These are phyloP conservation scores for Melanotaenia pygmaea DNA, from an alignment of 2,797 vertebrate species.

Conservation along the genomic window DNA sequence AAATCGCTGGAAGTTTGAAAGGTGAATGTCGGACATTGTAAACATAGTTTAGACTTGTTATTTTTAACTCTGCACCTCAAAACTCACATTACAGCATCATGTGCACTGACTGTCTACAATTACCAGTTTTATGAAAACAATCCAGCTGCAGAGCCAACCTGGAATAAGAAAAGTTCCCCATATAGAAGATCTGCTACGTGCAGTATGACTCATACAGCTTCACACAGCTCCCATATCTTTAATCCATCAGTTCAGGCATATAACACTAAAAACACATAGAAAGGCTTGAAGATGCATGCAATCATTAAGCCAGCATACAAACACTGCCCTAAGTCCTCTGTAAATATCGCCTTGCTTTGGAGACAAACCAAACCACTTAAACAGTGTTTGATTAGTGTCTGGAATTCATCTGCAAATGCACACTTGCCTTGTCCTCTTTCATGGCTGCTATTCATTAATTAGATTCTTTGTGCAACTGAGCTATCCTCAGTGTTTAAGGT, in stretches of 20 bases:
- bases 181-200: not conserved
- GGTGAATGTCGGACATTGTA: too few species aligned
- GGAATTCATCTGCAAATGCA: constrained; percentile 93
- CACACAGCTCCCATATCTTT: constrained; percentile 26
- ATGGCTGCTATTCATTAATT: constrained; percentile 95
- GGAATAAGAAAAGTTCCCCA: not conserved
- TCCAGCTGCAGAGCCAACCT: not conserved
- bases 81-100: not conserved
- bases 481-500: constrained; percentile 97
- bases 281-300: constrained; percentile 36
- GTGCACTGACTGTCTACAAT: not conserved
- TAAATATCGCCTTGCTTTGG: constrained; percentile 64
- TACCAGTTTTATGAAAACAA: not conserved
- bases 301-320: constrained; percentile 65
- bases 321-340: constrained; percentile 56
- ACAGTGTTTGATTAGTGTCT: constrained; percentile 88
- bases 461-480: constrained; percentile 93
- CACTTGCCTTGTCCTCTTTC: constrained; percentile 89
- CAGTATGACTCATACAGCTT: constrained; percentile 14
- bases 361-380: constrained; percentile 79
- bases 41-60: too few species aligned
- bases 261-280: constrained; percentile 25
- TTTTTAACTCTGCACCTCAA: not conserved
- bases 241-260: constrained; percentile 10
- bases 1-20: too few species aligned